Percentiles rank a stretch among this genome's conserved stretches.
Conservation (phyloP, 2,888 invertebrate genomes). For the Nineta flava region DNA sequence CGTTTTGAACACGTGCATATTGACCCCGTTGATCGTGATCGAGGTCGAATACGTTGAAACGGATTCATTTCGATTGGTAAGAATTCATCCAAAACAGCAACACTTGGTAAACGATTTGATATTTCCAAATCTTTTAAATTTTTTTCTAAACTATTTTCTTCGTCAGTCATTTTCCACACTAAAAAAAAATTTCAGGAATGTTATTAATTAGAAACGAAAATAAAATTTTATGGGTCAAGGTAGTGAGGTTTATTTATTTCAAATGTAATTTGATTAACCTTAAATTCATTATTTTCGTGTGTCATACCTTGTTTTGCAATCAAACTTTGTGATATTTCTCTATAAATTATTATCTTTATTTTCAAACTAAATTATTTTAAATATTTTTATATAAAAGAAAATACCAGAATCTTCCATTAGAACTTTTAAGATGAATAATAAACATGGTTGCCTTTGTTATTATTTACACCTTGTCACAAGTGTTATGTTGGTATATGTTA, state of each 20-base stretch:
- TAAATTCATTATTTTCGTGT: background rate
- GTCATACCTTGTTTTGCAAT: too few species aligned
- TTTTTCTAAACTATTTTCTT: slow-evolving; percentile 22
- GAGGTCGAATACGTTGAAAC: slow-evolving; percentile 21
- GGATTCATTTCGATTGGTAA: slow-evolving; percentile 12
- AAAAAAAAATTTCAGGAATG: background rate
- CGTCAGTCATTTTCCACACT: slow-evolving; percentile 23
- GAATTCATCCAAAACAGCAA: slow-evolving; percentile 10
- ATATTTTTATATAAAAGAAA: background rate
- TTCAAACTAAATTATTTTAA: background rate
- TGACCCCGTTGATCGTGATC: slow-evolving; percentile 24
- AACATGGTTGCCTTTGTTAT: background rate
- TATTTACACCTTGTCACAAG: background rate
- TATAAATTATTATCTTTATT: too few species aligned
- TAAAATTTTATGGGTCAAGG: slow-evolving; percentile 1
- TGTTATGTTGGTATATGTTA: background rate
- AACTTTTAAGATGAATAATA: background rate
- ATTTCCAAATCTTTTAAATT: slow-evolving; percentile 25
- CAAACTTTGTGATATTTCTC: too few species aligned
- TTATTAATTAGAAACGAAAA: background rate
- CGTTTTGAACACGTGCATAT: slow-evolving; percentile 21
- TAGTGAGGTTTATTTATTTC: background rate
- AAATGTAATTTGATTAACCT: background rate
- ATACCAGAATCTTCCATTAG: background rate
- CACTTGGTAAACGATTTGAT: slow-evolving; percentile 14